Evolutionary conservation across 2,797 vertebrate species (phyloP).

Genomic region (Gambelia wislizenii): DNA sequence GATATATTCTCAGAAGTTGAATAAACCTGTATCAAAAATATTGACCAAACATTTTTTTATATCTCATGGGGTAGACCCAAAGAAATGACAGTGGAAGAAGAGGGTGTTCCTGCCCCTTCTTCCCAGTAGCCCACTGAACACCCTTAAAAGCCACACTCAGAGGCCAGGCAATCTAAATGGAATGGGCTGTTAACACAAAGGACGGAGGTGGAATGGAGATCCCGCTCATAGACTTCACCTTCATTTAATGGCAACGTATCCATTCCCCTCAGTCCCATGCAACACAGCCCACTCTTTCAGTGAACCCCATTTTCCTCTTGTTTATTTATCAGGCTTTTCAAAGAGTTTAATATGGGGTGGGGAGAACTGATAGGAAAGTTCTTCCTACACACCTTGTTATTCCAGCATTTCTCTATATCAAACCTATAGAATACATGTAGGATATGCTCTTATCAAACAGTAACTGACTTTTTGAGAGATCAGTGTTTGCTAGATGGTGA

Average conservation of each 20-base stretch:
- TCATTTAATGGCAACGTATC: background rate
- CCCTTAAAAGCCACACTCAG: background rate
- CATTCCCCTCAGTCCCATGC: background rate
- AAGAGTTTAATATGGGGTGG: background rate
- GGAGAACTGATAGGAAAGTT: background rate
- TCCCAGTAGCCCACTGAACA: background rate
- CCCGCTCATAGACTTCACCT: background rate
- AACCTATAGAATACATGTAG: background rate
- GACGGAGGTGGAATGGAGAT: background rate
- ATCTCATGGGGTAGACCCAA: background rate
- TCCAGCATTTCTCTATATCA: background rate
- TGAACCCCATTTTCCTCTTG: background rate
- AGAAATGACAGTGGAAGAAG: background rate
- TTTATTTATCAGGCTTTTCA: background rate
- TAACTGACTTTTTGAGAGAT: background rate
- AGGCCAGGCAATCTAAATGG: background rate
- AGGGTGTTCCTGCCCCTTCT: background rate
- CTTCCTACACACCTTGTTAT: background rate
- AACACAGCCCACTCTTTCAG: background rate
- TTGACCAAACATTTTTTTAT: background rate
- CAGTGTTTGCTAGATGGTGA: background rate
- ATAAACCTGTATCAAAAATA: background rate
- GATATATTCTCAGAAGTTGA: background rate
- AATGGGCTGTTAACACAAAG: background rate
- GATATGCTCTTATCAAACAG: background rate